Conservation (phyloP, 2,113 vertebrate genomes). For the Bubalus kerabau region DNA sequence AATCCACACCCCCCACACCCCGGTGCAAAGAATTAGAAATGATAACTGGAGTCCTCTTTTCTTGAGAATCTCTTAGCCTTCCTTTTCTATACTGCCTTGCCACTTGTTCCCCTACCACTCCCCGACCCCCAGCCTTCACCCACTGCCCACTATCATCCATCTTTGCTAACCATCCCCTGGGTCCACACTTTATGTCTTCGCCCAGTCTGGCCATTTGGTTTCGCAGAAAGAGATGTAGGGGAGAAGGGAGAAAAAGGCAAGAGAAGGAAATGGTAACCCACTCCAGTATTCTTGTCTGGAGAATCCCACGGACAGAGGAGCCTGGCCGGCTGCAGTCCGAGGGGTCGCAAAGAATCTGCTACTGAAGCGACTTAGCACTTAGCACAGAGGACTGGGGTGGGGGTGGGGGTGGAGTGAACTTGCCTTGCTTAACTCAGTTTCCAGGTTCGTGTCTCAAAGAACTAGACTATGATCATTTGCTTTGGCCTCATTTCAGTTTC, state of each 20-base stretch:
- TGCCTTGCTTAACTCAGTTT: background rate
- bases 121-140: background rate
- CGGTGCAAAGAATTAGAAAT: background rate
- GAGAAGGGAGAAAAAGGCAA: background rate
- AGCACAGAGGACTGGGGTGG: background rate
- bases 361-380: background rate
- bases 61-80: background rate
- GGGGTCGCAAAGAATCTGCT: background rate
- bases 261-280: background rate
- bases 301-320: background rate
- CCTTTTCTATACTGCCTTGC: background rate
- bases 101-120: background rate
- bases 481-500: background rate
- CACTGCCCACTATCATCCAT: accelerated
- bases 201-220: background rate
- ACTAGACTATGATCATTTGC: no score
- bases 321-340: background rate
- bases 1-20: no score
- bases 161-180: background rate
- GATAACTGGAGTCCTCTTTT: no score
- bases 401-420: background rate
- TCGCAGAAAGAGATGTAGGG: background rate
- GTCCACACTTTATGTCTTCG: background rate
- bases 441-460: background rate
- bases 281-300: background rate